Evolutionary conservation across 1,140 invertebrate genomes (phyloP).

Genomic region (Panagrolaimus sp.): DNA sequence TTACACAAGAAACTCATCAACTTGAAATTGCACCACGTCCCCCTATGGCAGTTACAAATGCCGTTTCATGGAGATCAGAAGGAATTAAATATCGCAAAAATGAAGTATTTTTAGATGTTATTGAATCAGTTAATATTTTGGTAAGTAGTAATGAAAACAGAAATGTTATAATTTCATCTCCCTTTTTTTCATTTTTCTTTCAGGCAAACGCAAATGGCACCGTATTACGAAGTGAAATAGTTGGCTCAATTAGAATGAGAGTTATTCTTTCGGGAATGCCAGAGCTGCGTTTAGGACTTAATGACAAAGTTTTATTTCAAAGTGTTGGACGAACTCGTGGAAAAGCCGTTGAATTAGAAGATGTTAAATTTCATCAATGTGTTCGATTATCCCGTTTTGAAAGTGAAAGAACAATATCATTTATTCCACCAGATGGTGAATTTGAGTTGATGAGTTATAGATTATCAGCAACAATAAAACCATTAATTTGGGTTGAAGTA

Average conservation of each 20-base stretch:
- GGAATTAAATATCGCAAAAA: constrained; percentile 99
- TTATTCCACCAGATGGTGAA: constrained; percentile 64
- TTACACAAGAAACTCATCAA: constrained; percentile 98
- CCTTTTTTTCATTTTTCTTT: constrained; percentile 19
- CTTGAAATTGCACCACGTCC: constrained; percentile 84
- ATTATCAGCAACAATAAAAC: constrained; percentile 62
- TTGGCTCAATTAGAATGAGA: constrained; percentile 99
- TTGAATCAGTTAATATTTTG: constrained; percentile 94
- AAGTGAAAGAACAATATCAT: constrained; percentile 64
- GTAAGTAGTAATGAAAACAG: constrained; percentile 59
- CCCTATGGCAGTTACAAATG: constrained; percentile 97
- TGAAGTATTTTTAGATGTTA: constrained; percentile 99
- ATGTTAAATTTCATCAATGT: constrained; percentile 65
- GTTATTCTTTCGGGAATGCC: constrained; percentile 99
- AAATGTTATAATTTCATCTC: too few relatives aligned
- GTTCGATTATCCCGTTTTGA: constrained; percentile 64
- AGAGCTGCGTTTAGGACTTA: constrained; percentile 89
- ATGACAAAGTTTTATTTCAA: constrained; percentile 98
- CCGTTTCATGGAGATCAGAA: constrained; percentile 94
- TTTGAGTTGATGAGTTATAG: constrained; percentile 65
- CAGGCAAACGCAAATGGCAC: constrained; percentile 93
- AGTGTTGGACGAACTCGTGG: constrained; percentile 71
- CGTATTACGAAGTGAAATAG: constrained; percentile 94
- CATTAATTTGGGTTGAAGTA: constrained; percentile 64
- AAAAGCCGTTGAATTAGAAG: constrained; percentile 63